phyloP scores from a whole-genome alignment of 2,797 vertebrate genomes.

The Microcaecilia unicolor region DNA sequence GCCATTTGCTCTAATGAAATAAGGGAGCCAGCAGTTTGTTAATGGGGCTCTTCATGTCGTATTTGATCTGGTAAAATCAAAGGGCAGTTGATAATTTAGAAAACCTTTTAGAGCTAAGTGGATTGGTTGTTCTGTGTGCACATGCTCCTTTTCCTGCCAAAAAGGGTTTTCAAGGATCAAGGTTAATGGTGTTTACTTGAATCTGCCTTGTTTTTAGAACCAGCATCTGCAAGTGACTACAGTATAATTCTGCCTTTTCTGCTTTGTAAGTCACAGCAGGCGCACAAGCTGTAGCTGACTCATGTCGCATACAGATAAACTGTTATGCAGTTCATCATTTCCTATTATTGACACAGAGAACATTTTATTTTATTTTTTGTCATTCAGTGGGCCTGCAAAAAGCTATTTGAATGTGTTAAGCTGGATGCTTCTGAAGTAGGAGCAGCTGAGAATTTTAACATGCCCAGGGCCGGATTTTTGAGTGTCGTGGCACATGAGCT shows the following conservation, averaged over 20 bases:
- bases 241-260: slow-evolving; percentile 11
- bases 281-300: slow-evolving; percentile 18
- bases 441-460: too few species aligned
- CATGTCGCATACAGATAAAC: slow-evolving; percentile 2
- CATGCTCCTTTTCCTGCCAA: slow-evolving; percentile 18
- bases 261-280: slow-evolving; percentile 17
- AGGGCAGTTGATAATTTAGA: not conserved
- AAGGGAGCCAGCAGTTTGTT: not conserved
- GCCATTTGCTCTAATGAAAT: not conserved
- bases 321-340: not conserved
- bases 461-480: too few species aligned
- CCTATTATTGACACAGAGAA: slow-evolving; percentile 5
- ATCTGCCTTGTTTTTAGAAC: slow-evolving; percentile 29
- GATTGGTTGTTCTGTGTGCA: slow-evolving; percentile 22
- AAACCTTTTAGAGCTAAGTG: slow-evolving; percentile 14
- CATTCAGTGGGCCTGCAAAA: not conserved
- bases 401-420: not conserved
- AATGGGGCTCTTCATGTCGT: slow-evolving; percentile 3
- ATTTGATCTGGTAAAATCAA: slow-evolving; percentile 13
- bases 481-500: too few species aligned
- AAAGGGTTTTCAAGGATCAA: slow-evolving; percentile 16
- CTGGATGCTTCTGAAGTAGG: too few species aligned
- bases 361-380: too few species aligned
- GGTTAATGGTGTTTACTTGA: slow-evolving; percentile 24
- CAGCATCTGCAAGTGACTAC: slow-evolving; percentile 8